A percentile compares a stretch with the other conserved stretches of the same genome.
Conservation (phyloP, 1,140 invertebrate genomes). For the Sycobia sp. region DNA sequence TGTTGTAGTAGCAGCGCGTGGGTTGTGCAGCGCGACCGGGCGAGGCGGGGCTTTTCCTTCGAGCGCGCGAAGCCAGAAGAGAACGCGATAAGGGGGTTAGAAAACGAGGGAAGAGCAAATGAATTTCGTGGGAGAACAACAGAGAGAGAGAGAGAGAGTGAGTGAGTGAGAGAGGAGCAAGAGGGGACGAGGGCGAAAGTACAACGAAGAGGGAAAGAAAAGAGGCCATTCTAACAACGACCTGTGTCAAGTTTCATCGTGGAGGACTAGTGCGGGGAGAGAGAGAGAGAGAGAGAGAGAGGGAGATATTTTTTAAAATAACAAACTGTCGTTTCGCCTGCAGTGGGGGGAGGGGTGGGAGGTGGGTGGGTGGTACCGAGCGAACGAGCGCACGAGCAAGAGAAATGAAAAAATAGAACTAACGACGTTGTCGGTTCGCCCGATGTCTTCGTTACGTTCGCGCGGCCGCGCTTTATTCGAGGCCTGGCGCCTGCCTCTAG, state of each 20-base stretch:
- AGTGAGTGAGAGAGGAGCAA: background rate
- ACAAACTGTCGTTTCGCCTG: slow-evolving; percentile 42
- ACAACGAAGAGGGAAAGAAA: slow-evolving; percentile 43
- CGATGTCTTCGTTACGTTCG: slow-evolving; percentile 32
- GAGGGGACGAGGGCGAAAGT: slow-evolving; percentile 40
- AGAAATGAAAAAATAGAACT: slow-evolving; percentile 15
- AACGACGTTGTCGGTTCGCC: slow-evolving; percentile 26
- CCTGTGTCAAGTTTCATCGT: slow-evolving; percentile 48
- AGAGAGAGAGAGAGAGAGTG: slow-evolving; percentile 28
- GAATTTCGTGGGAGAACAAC: slow-evolving; percentile 17
- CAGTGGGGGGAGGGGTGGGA: slow-evolving; percentile 10
- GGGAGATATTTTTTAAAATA: slow-evolving; percentile 50
- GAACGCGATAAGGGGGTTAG: slow-evolving; percentile 41
- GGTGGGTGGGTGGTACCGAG: slow-evolving; percentile 35
- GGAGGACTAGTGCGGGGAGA: slow-evolving; percentile 38
- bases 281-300: too few relatives aligned
- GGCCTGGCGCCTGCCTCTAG: background rate
- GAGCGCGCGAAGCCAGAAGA: background rate
- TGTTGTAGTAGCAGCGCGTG: background rate
- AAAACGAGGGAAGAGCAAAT: slow-evolving; percentile 43
- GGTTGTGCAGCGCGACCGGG: too few relatives aligned
- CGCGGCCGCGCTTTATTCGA: slow-evolving; percentile 9
- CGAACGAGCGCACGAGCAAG: background rate
- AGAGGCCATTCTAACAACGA: slow-evolving; percentile 49
- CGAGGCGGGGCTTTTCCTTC: slow-evolving; percentile 8